Evolutionary conservation across 1,140 invertebrate species (phyloP), one percentile per base, ranked within the genome.

Genomic region (Cydia fagiglandana): DNA sequence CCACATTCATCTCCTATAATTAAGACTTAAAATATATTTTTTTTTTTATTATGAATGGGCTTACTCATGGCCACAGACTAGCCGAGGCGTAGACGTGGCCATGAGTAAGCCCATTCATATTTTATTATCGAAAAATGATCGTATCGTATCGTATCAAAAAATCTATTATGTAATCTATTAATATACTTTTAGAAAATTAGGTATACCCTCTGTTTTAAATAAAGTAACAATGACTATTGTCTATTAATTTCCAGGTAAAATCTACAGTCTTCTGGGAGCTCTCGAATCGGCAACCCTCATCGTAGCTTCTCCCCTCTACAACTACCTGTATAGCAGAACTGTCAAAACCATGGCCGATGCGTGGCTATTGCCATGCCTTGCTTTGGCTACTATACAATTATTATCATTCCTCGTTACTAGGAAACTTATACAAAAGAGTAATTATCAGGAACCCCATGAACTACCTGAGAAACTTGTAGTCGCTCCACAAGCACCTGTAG

Each of bases 241-340:
- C 38, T 41, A 41, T 15, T 61, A n/a, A 61, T 78, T 88, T 89
- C 75, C 87, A 93, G 93, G 93, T 80, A 93, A 93, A 91, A 91
- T 93, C 74, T 93, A 93, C 84, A 92, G 91, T 76, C 86, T 93
- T 41, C 78, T 93, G 47, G 88, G 88, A 5, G 91, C 91, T 10
- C 61, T 93, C n/a, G 91, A 93, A 79, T 91, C 90, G 4, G 91
- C 90, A 28, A 88, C 88, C 1, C 91, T 93, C 73, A 90, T 87
- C 13, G 73, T 93, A 24, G 85, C 90, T 4, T 88, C 89, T 0
- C 92, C 93, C 4, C 77, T 93, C 0, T 90, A 89, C 50, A 93
- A 90, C 20, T 77, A 88, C 10, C 81, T 93, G 2, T 93, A 93
- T 68, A 86, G 85, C 20, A 88, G 80, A 74, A 93, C 91, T 45